Evolutionary conservation across 2,113 vertebrate genomes (phyloP).

Genomic region (Nothoprocta perdicaria): DNA sequence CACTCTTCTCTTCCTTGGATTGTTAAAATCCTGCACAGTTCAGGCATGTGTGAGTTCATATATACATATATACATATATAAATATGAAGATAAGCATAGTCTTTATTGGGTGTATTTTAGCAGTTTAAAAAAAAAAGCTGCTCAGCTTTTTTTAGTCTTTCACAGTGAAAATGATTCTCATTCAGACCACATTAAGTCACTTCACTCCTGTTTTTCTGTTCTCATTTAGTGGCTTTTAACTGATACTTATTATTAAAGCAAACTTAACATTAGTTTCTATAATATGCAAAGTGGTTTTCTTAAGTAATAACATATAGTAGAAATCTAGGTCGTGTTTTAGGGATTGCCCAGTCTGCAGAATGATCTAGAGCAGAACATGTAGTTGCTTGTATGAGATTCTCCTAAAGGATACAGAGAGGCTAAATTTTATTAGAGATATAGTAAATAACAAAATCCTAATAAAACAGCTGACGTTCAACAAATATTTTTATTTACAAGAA

Average conservation of each 20-base stretch:
- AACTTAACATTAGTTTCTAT: background rate
- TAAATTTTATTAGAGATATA: background rate
- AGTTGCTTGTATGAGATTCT: background rate
- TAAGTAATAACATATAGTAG: background rate
- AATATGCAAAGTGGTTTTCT: background rate
- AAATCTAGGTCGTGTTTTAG: background rate
- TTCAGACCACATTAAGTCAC: background rate
- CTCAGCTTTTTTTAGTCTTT: background rate
- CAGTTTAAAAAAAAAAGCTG: background rate
- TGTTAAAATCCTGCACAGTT: background rate
- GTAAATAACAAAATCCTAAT: background rate
- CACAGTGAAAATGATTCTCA: background rate
- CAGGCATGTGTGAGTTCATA: background rate
- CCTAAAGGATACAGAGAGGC: background rate
- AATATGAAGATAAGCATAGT: background rate
- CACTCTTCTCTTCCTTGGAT: background rate
- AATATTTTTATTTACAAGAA: constrained; percentile 69
- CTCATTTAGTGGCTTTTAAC: background rate
- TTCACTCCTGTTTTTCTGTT: background rate
- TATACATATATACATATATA: background rate
- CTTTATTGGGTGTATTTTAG: background rate
- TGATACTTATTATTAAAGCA: background rate
- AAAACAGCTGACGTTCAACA: constrained; percentile 24
- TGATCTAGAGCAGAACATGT: background rate
- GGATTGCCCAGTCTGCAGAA: background rate